Percentiles rank a stretch among this genome's conserved stretches.
Conservation (phyloP, 1,140 invertebrate genomes). For the Pogonognathellus flavescens region DNA sequence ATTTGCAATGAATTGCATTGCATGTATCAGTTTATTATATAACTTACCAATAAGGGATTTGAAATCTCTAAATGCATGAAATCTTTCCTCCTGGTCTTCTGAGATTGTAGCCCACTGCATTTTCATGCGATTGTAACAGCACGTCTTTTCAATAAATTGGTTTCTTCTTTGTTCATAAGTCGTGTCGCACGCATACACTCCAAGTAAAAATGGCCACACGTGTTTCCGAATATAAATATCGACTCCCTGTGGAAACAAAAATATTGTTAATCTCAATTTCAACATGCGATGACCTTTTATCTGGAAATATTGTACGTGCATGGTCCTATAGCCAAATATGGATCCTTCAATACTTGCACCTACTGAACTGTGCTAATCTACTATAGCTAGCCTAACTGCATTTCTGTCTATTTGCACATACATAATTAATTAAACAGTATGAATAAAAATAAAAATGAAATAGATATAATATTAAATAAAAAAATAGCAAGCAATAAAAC, state of each 20-base stretch:
- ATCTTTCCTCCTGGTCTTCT: constrained; percentile 87
- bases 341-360: no score
- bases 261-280: constrained; percentile 43
- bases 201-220: constrained; percentile 95
- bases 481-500: no score
- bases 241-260: constrained; percentile 74
- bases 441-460: no score
- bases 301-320: no score
- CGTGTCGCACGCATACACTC: constrained; percentile 89
- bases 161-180: constrained; percentile 80
- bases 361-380: no score
- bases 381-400: no score
- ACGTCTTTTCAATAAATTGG: constrained; percentile 79
- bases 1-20: constrained; percentile 9
- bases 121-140: constrained; percentile 96
- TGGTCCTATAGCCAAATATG: no score
- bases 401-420: no score
- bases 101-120: constrained; percentile 95
- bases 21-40: background rate
- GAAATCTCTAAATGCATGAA: constrained; percentile 88
- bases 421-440: no score
- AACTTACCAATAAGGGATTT: constrained; percentile 89
- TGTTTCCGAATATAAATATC: constrained; percentile 80
- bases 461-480: no score
- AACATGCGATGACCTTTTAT: no score